These are phyloP conservation scores for Drosophila equinoxialis DNA, from an alignment of 1,140 invertebrate genomes.

Conservation along the genomic window DNA sequence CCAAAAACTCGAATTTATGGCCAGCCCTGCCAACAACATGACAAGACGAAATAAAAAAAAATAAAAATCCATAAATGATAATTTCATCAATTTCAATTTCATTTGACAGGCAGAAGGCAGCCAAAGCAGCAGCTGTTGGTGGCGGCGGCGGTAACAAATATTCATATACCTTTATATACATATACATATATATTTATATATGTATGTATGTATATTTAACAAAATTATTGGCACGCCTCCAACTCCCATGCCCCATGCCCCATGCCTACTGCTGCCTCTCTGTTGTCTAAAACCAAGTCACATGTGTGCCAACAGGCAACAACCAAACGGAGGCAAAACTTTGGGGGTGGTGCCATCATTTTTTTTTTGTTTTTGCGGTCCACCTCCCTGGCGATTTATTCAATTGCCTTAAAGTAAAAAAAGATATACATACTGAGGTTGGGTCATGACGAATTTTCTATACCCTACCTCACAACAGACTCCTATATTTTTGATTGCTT, in stretches of 20 bases:
- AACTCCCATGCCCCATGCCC: neutral
- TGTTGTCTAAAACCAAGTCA: conserved; percentile 10
- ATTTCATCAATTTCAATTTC: conserved; percentile 26
- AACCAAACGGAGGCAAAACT: neutral
- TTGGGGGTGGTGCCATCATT: neutral
- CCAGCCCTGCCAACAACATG: neutral
- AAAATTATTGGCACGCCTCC: conserved; percentile 11
- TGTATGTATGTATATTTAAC: conserved; percentile 7
- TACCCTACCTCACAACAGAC: too few relatives aligned
- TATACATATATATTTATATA: neutral
- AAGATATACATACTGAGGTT: neutral
- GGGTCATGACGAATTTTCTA: too few relatives aligned
- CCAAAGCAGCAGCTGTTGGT: neutral
- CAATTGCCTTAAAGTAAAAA: conserved; percentile 16
- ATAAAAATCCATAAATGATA: conserved; percentile 29
- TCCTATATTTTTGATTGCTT: too few relatives aligned
- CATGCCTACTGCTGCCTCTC: neutral
- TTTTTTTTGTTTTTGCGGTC: neutral
- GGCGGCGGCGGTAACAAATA: conserved; percentile 1
- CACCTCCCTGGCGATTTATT: conserved; percentile 14
- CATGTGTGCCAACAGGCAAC: conserved; percentile 3
- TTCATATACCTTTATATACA: conserved; percentile 2
- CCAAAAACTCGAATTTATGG: conserved; percentile 8
- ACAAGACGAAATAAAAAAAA: neutral
- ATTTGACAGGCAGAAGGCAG: conserved; percentile 18